A percentile compares a stretch with the other conserved stretches of the same genome.
Evolutionary conservation across 1,140 invertebrate species (phyloP).

Genomic region (Ostrea denselamellosa): DNA sequence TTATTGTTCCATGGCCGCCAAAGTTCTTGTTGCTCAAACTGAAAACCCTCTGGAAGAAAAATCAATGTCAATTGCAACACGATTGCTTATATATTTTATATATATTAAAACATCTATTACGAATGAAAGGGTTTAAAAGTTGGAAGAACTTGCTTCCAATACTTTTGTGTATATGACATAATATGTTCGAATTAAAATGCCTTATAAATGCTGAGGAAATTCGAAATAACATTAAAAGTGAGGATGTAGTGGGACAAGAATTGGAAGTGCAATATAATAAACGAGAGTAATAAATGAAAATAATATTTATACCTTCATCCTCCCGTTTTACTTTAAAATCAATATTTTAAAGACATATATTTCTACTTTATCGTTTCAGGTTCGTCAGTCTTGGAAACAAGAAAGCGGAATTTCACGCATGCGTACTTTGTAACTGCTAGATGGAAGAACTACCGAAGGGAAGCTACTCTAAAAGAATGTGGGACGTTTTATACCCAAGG

Average conservation of each 20-base stretch:
- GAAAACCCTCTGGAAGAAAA: slow-evolving; percentile 85
- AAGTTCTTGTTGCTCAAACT: slow-evolving; percentile 75
- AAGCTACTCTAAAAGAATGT: slow-evolving; percentile 7
- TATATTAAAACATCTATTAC: too few species aligned
- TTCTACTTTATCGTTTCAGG: background rate
- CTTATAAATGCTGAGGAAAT: background rate
- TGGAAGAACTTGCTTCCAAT: too few species aligned
- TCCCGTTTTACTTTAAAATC: background rate
- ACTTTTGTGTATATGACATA: too few species aligned
- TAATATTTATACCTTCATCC: background rate
- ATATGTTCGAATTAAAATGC: too few species aligned
- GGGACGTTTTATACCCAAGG: too few species aligned
- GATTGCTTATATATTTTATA: background rate
- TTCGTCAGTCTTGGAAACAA: slow-evolving; percentile 28
- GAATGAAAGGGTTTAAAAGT: too few species aligned
- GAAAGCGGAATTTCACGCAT: slow-evolving; percentile 37
- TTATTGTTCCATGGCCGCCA: slow-evolving; percentile 78
- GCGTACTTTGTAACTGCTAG: background rate
- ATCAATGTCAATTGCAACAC: background rate
- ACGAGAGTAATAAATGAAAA: background rate
- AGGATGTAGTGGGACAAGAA: too few species aligned
- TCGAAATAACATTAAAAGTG: background rate
- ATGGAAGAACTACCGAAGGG: background rate
- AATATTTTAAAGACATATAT: too few species aligned
- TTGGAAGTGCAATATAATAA: too few species aligned